These are phyloP conservation scores for Heptranchias perlo DNA, from an alignment of 2,113 vertebrate genomes.

Conservation along the genomic window DNA sequence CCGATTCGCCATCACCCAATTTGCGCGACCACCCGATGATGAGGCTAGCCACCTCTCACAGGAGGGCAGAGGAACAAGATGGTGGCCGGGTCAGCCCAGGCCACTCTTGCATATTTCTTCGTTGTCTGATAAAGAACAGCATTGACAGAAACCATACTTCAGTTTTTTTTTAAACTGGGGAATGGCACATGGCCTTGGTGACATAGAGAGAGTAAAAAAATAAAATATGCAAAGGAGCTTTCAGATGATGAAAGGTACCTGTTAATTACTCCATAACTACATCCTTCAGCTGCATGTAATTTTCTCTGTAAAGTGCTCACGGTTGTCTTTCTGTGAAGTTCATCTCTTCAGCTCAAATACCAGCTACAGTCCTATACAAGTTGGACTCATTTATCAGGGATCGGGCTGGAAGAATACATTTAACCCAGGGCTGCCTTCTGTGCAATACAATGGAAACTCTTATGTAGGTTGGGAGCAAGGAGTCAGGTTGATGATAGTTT, in stretches of 20 bases:
- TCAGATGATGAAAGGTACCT: slow-evolving; percentile 13
- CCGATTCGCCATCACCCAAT: no score
- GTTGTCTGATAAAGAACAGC: not conserved
- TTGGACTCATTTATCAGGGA: not conserved
- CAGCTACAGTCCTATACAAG: not conserved
- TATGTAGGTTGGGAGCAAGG: not conserved
- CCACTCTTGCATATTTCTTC: not conserved
- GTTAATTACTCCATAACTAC: not conserved
- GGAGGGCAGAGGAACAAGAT: not conserved
- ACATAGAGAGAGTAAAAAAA: not conserved
- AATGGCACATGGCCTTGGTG: not conserved
- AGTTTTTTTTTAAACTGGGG: not conserved
- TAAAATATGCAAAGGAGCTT: not conserved
- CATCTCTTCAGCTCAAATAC: not conserved
- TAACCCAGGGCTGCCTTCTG: not conserved
- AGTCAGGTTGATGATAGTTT: not conserved
- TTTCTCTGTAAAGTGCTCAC: not conserved
- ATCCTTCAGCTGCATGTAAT: slow-evolving; percentile 11
- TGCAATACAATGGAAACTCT: not conserved
- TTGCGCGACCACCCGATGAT: not conserved
- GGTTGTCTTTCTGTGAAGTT: not conserved
- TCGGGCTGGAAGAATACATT: not conserved
- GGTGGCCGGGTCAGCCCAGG: no score
- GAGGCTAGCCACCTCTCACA: not conserved
- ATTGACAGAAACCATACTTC: not conserved